Evolutionary conservation across 2,888 invertebrate species (phyloP), one percentile per base, ranked within the genome.

Genomic region (Theodoxus fluviatilis): DNA sequence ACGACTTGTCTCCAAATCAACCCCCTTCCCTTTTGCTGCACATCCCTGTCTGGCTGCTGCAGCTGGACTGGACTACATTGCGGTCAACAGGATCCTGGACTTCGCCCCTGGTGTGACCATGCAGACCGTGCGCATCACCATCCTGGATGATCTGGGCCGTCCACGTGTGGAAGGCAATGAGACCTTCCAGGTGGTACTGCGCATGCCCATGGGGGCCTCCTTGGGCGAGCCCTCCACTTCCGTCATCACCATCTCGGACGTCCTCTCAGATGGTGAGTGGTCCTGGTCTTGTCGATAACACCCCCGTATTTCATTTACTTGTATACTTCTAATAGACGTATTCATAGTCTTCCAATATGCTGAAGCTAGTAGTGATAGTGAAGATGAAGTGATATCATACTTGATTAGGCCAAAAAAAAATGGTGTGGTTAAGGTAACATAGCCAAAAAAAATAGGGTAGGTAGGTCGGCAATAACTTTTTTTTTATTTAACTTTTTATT

Each of bases 11-110:
- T 59, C 28, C 2, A 7, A 25, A 38, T 25, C 25, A 1, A 9
- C 1, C 22, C 22, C 18, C 9, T 25, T 3, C 22, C 15, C 1
- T n/a, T 47, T 66, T n/a, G 43, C n/a, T 31, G 3, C 49, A 9
- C 37, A 37, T 66, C 31, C 22, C 18, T 64, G 33, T 22, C 15
- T 37, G 22, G 18, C 25, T 33, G 31, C 75, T 76, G 2, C 78
- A 87, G 87, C 83, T 74, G 85, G 85, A 7, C 68, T 81, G 35
- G 87, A 87, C 74, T 87, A 87, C 72, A 76, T 83, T 6, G 81
- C 84, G 1, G 81, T 87, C 28, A 84, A 84, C 70, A 78, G 77
- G 55, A 81, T 81, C 40, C 75, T 87, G 18, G 80, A 80, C 69
- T 87, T 87, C 75, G 79, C 78, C 63, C 84, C 86, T 15, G 85